These are phyloP conservation scores for Drosophila saltans DNA, from an alignment of 1,140 invertebrate genomes.

Conservation along the genomic window DNA sequence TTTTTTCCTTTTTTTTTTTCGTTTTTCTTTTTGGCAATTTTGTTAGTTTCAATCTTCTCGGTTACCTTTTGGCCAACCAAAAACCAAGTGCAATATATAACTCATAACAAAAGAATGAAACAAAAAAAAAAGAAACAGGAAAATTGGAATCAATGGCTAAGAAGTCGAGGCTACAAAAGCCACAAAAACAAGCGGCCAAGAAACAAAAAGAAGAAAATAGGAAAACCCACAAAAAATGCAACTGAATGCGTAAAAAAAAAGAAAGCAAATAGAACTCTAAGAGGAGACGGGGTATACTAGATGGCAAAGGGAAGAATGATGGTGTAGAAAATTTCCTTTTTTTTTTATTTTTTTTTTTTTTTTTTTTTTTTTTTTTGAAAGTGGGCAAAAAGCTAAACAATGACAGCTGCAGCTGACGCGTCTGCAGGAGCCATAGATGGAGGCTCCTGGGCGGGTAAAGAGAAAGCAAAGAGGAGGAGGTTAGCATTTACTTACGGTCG, in stretches of 20 bases:
- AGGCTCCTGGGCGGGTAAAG: neutral
- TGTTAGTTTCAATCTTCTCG: slow-evolving; percentile 17
- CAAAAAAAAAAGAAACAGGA: neutral
- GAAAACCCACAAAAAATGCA: slow-evolving; percentile 44
- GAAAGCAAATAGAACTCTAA: slow-evolving; percentile 14
- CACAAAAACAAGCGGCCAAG: slow-evolving; percentile 37
- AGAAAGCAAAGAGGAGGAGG: slow-evolving; percentile 2
- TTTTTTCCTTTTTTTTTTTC: neutral
- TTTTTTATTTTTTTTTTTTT: slow-evolving; percentile 14
- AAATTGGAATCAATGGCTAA: slow-evolving; percentile 42
- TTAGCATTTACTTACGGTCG: slow-evolving; percentile 73
- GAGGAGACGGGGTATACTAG: neutral
- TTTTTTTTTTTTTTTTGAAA: slow-evolving; percentile 14
- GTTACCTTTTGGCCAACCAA: slow-evolving; percentile 14
- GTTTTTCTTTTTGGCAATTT: slow-evolving; percentile 11
- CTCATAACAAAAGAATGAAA: slow-evolving; percentile 29
- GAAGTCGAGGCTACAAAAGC: slow-evolving; percentile 38
- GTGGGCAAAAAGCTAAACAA: slow-evolving; percentile 74
- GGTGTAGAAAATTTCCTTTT: slow-evolving; percentile 16
- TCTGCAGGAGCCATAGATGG: slow-evolving; percentile 22
- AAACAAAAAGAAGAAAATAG: slow-evolving; percentile 20
- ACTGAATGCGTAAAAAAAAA: slow-evolving; percentile 57
- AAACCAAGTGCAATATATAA: slow-evolving; percentile 20
- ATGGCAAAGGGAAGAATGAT: neutral
- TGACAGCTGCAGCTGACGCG: slow-evolving; percentile 75